Evolutionary conservation across 1,140 invertebrate genomes (phyloP).

Genomic region (Ceratitis capitata): DNA sequence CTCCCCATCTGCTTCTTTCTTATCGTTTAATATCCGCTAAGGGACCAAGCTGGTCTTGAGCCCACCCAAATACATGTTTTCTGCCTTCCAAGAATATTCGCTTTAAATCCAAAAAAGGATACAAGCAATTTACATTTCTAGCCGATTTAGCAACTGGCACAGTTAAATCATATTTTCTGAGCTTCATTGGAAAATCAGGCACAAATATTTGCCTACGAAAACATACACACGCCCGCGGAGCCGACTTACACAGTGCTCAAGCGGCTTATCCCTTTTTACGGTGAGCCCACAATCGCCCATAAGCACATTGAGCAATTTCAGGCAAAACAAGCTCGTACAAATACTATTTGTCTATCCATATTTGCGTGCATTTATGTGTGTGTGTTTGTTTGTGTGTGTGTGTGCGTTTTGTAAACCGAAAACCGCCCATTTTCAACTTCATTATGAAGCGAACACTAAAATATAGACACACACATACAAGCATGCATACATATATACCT

Average conservation of each 20-base stretch:
- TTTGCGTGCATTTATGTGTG: neutral
- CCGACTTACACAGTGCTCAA: neutral
- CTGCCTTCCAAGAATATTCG: neutral
- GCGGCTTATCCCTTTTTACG: neutral
- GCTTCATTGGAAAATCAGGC: no score
- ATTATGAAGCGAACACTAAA: no score
- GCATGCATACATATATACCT: neutral
- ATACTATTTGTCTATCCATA: no score
- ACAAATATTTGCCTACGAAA: no score
- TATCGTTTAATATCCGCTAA: no score
- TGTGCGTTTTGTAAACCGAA: constrained; percentile 3
- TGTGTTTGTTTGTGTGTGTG: neutral
- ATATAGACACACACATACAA: no score
- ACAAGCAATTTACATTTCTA: constrained; percentile 19
- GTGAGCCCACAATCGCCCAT: neutral
- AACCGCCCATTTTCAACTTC: constrained; percentile 36
- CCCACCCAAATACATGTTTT: neutral
- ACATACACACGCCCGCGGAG: neutral
- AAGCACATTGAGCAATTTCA: neutral
- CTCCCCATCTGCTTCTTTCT: neutral
- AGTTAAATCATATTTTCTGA: neutral
- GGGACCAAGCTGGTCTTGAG: no score
- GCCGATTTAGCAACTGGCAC: constrained; percentile 34
- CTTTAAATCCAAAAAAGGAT: neutral
- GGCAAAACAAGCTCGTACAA: no score